phyloP scores from a whole-genome alignment of 2,888 invertebrate genomes.

The Lycia hirtaria region DNA sequence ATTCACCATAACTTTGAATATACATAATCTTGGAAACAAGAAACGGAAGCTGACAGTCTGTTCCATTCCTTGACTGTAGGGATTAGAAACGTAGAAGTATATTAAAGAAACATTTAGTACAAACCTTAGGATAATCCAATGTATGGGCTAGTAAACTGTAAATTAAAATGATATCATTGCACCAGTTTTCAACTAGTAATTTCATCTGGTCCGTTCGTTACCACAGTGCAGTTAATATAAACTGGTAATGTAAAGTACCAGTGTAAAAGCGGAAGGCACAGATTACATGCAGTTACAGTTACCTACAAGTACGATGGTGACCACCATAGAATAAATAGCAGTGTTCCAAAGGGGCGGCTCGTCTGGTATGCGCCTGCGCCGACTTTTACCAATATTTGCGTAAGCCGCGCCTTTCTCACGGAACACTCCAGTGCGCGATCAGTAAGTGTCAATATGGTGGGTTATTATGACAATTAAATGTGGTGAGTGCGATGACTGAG shows the following conservation, averaged over 20 bases:
- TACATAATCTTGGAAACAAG: too few relatives aligned
- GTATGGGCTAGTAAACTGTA: too few relatives aligned
- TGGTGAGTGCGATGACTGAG: conserved; percentile 42
- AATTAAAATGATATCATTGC: too few relatives aligned
- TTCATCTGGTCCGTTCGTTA: not conserved
- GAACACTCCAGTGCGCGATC: conserved; percentile 56
- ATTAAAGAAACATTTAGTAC: too few relatives aligned
- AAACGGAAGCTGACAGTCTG: too few relatives aligned
- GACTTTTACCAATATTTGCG: conserved; percentile 69
- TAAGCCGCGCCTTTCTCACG: conserved; percentile 73
- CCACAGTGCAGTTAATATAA: conserved; percentile 2
- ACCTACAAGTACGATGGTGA: conserved; percentile 2
- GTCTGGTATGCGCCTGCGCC: conserved; percentile 33
- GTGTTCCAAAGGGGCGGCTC: conserved; percentile 14
- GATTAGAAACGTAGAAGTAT: too few relatives aligned
- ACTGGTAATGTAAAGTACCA: conserved; percentile 25
- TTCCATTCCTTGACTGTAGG: too few relatives aligned
- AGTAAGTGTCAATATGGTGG: conserved; percentile 71
- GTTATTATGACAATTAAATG: conserved; percentile 66
- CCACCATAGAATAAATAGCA: conserved; percentile 5
- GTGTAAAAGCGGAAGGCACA: conserved; percentile 14
- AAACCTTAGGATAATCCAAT: too few relatives aligned
- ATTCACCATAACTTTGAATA: too few relatives aligned
- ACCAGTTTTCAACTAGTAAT: not conserved
- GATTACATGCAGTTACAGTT: conserved; percentile 17